Evolutionary conservation across 2,797 vertebrate species (phyloP), one percentile per base, ranked within the genome.

Genomic region (Australoheros facetus): DNA sequence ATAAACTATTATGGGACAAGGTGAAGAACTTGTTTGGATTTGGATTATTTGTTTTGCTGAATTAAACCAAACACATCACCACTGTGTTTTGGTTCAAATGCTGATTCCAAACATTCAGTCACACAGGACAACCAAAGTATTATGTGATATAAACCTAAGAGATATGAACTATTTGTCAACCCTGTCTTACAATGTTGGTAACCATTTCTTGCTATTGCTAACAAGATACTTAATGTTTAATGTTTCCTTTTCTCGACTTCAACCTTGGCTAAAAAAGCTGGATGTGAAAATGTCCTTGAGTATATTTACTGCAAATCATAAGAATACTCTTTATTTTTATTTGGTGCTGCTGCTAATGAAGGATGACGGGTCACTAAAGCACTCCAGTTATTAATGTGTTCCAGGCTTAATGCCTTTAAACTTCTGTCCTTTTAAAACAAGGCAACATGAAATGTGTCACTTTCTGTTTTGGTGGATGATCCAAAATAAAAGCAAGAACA

Each of bases 401-500:
- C 55, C 14, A 59, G n/a, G n/a, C 26, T 54, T 66, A 48, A n/a
- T 16, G 17, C 3, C 21, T 42, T 62, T 56, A 19, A 42, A 11
- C 30, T 10, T 51, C 37, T 7, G 23, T 51, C 48, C 14, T 32
- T 23, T 75, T 59, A 13, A 11, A 45, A 71, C 12, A 14, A 55
- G 14, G 28, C 42, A 55, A 48, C 59, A 56, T 19, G 37, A 69
- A 56, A 69, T 32, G 4, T 37, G 5, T 19, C 2, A 23, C 58
- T 77, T 79, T 70, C 2, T 30, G 7, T 1, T 73, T 48, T 32
- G 2, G 1, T 2, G 11, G 32, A 21, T 66, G 28, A 70, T 73
- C 66, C 32, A 45, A 69, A 79, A 57, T 66, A 71, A 60, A 75
- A 51, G 60, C 34, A 19, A 39, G 39, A 57, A 56, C 53, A 79